A percentile compares a stretch with the other conserved stretches of the same genome.
phyloP scores from a whole-genome alignment of 1,140 invertebrate species.

The Drosophila gunungcola region DNA sequence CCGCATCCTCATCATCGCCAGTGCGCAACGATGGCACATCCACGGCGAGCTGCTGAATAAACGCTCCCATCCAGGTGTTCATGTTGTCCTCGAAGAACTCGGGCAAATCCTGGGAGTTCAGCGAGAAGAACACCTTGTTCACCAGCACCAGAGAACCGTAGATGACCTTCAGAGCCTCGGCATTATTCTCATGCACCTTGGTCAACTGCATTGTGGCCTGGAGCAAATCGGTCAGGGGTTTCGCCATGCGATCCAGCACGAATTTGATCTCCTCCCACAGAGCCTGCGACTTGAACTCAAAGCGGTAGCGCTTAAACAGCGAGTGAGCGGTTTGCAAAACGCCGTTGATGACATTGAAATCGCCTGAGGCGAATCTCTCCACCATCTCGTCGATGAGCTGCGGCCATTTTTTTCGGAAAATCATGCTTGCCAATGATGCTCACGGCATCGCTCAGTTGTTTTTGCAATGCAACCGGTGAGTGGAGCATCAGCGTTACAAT shows the following conservation, averaged over 20 bases:
- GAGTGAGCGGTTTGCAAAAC: constrained; percentile 97
- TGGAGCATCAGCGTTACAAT: constrained; percentile 97
- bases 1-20: constrained; percentile 93
- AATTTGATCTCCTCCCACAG: constrained; percentile 99
- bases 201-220: constrained; percentile 94
- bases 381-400: constrained; percentile 95
- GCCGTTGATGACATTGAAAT: constrained; percentile 98
- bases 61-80: constrained; percentile 96
- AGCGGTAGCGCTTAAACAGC: constrained; percentile 97
- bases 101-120: constrained; percentile 98
- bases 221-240: constrained; percentile 96
- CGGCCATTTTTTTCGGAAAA: constrained; percentile 98
- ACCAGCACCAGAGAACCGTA: constrained; percentile 95
- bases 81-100: constrained; percentile 99
- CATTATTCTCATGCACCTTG: constrained; percentile 91
- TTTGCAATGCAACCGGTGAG: constrained; percentile 95
- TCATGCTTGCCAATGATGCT: constrained; percentile 97
- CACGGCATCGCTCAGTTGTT: constrained; percentile 97
- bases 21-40: constrained; percentile 91
- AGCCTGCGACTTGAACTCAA: constrained; percentile 97
- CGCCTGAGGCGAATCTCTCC: constrained; percentile 94
- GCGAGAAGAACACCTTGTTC: constrained; percentile 98
- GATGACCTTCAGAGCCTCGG: constrained; percentile 93
- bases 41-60: constrained; percentile 91
- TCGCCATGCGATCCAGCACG: constrained; percentile 96